Base-by-base conservation (phyloP, 2,888 invertebrate species). In the Fabriciana adippe region DNA sequence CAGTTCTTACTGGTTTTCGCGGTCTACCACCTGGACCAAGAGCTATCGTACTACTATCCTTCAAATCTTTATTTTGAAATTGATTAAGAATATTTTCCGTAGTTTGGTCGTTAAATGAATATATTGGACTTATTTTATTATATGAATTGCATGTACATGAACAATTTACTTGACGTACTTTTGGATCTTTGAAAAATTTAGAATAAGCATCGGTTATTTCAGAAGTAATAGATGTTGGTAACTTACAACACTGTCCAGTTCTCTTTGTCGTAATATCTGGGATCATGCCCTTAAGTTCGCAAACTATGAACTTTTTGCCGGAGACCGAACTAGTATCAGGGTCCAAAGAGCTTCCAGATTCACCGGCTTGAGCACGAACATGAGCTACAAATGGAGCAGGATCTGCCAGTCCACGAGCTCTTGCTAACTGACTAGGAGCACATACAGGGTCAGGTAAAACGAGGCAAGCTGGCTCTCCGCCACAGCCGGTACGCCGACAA, bases 381-480 rank as follows among this genome's bases (percentile, higher is more conserved):
- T 92, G 92, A 63, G 79, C 83, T 35, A 84, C 87, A 14, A 92
- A 78, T 2, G 87, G 81, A 21, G 81, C 83, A 13, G 89, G 88
- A 69, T 87, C 87, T 0, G 90, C 92, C 1, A 92, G 81, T 11
- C 92, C 90, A 3, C 89, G 87, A 48, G 90, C 91, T 51, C 90
- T 88, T 8, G 93, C 90, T 55, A 93, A 79, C 78, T 92, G 92
- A 69, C 91, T 93, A 4, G 94, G 94, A 21, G 91, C 89, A 75
- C 94, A 94, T 53, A 89, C 70, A 1, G 94, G 93, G 76, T 94
- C 93, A 0, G 94, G 94, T 74, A 93, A 81, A 21, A 86, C 85
- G 56, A 93, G 77, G 74, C 94, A 94, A 6, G 90, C 74, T 0
- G 93, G 93, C 70, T 93, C 88, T 11, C 93, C 93, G 62, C 92